Evolutionary conservation across 1,140 invertebrate species (phyloP), one percentile per base, ranked within the genome.

Genomic region (Anastatus disparis): DNA sequence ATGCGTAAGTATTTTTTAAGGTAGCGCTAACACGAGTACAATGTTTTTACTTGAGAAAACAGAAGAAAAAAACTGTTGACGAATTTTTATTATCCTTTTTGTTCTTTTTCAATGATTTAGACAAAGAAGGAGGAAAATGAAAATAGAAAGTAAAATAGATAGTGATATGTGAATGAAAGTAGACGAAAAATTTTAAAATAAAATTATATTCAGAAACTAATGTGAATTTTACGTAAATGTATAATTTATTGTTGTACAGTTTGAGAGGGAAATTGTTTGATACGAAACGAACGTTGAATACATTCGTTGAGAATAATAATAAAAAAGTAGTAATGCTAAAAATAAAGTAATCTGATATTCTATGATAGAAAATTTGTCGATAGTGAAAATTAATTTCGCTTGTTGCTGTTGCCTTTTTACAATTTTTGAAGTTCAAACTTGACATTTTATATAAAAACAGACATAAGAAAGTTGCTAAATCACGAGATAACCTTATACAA

Each of bases 171-270:
- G 15, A 66, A 56, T 24, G 53, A 70, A 70, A 70, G 56, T 64
- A 65, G n/a, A 55, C 4, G 10, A 46, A 10, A 58, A 24, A 52
- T 44, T 13, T 52, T 70, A 58, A 64, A 29, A 64, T 62, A 38
- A 67, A 73, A 70, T 70, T 70, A 66, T 63, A 64, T 64, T 48
- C 48, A 58, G 38, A 61, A 62, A 62, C 48, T 31, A 65, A 52
- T 40, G 17, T 59, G 44, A 71, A 70, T 62, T 70, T 55, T 53
- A 62, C 22, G 50, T 62, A 53, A 62, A 59, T 65, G 55, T 48
- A 65, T 65, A 65, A 59, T 71, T 65, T 65, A 71, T 65, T 70
- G 58, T 56, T 70, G 69, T 70, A 70, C 69, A 70, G 69, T 64
- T 64, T 46, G 40, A 64, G 29, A 44, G n/a, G 53, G 29, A 15